These are phyloP conservation scores for Nycteola revayana DNA, from an alignment of 2,888 invertebrate species.

Conservation along the genomic window DNA sequence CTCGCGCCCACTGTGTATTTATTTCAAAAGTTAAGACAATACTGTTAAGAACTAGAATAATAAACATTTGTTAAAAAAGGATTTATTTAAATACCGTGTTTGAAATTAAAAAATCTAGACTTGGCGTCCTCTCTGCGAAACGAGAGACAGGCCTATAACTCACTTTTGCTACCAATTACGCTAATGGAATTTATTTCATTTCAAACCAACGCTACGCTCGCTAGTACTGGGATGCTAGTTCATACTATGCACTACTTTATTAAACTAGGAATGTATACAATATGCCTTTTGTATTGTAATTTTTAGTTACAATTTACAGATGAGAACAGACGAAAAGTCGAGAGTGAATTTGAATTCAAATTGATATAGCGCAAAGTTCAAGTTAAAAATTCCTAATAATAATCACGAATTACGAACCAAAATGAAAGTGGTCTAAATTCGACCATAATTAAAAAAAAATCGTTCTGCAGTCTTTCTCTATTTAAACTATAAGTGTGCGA, in stretches of 20 bases:
- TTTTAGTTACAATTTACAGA: too few species aligned
- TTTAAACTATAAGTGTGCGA: too few species aligned
- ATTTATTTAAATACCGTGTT: conserved; percentile 12
- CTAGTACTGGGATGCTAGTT: conserved; percentile 14
- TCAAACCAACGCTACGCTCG: conserved; percentile 38
- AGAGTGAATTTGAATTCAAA: too few species aligned
- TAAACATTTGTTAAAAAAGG: conserved; percentile 20
- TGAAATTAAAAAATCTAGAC: conserved; percentile 9
- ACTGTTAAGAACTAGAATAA: conserved; percentile 16
- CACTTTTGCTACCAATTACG: conserved; percentile 63
- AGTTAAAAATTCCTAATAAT: too few species aligned
- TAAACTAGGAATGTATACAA: conserved; percentile 30
- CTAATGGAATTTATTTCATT: conserved; percentile 76
- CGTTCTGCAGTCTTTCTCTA: too few species aligned
- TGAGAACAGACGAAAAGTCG: too few species aligned
- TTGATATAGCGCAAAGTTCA: too few species aligned
- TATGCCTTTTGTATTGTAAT: conserved; percentile 22
- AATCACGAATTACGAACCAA: too few species aligned
- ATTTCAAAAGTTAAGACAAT: conserved; percentile 25
- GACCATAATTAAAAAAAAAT: too few species aligned
- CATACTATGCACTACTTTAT: conserved; percentile 22
- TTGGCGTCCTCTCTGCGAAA: conserved; percentile 1
- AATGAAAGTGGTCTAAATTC: too few species aligned
- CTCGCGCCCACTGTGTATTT: conserved; percentile 41
- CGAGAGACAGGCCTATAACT: conserved; percentile 45